These are phyloP conservation scores for Limenitis camilla DNA, from an alignment of 2,888 invertebrate species.

Conservation along the genomic window DNA sequence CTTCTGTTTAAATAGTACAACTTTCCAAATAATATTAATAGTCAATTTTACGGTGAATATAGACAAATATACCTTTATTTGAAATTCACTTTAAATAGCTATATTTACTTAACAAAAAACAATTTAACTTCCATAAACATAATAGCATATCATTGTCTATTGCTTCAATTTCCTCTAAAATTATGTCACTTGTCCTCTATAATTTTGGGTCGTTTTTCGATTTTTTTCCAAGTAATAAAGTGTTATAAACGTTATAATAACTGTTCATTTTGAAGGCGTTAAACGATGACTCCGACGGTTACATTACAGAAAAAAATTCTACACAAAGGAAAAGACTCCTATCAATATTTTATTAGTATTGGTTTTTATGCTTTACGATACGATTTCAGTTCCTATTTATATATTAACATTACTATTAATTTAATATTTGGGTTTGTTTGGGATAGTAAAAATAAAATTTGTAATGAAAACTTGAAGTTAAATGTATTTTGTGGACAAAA, in stretches of 20 bases:
- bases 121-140: background rate
- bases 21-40: too few species aligned
- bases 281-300: background rate
- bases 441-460: too few species aligned
- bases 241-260: slow-evolving; percentile 3
- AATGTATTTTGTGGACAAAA: too few species aligned
- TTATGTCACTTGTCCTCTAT: slow-evolving; percentile 9
- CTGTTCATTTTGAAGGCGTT: slow-evolving; percentile 7
- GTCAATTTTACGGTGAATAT: too few species aligned
- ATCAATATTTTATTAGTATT: background rate
- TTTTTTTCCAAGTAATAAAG: background rate
- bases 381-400: too few species aligned
- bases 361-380: background rate
- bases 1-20: background rate
- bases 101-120: background rate
- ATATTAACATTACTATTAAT: too few species aligned
- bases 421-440: too few species aligned
- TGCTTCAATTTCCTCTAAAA: slow-evolving; percentile 2
- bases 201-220: slow-evolving; percentile 1
- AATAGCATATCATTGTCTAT: slow-evolving; percentile 3
- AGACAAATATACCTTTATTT: too few species aligned
- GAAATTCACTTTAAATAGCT: background rate
- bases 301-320: too few species aligned
- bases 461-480: too few species aligned
- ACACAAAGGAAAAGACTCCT: background rate